Base-by-base conservation (phyloP, 2,888 invertebrate species). In the Plagiodera versicolora region DNA sequence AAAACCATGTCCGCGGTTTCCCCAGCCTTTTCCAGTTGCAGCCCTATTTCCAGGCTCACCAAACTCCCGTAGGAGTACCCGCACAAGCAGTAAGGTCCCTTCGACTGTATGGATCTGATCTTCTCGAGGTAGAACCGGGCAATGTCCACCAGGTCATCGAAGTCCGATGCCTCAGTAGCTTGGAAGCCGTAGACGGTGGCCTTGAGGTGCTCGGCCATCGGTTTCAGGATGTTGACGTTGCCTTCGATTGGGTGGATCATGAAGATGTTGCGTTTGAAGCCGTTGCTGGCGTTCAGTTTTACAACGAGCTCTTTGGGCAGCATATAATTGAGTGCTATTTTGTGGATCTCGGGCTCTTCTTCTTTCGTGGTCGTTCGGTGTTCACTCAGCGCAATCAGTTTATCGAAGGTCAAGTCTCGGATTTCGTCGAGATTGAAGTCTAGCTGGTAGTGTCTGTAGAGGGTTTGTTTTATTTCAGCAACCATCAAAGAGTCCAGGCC, bases 391-490 rank as follows among this genome's bases (percentile, higher is more conserved):
- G 32, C 35, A 17, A 60, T 35, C 18, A 72, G 57, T 32, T 65
- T 24, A 14, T 61, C 53, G 6, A 71, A 60, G 2, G 69, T 71
- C 14, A 68, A 28, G 11, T 67, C 61, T 20, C 70, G 59, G 14
- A 70, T 67, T 24, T 69, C 67, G 17, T 68, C 67, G 4, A 57
- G 53, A 18, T 16, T 56, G 4, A 67, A 54, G 28, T 71, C 70
- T 8, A 72, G 32, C 8, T 69, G 67, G 49, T 57, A 65, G 47
- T 67, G 69, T 57, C 72, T 65, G 47, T 66, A 70, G 3, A 72
- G 49, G 6, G 65, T 68, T 62, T 72, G 72, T 45, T 72, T 70
- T 11, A 71, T 70, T 66, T 72, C 72, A n/a, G 69, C 64, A 20
- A 57, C 44, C 69, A 72, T 71, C 4, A 71, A 52, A 4, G 72